Evolutionary conservation across 2,888 invertebrate genomes (phyloP).

Genomic region (Hipparchia sbordonii): DNA sequence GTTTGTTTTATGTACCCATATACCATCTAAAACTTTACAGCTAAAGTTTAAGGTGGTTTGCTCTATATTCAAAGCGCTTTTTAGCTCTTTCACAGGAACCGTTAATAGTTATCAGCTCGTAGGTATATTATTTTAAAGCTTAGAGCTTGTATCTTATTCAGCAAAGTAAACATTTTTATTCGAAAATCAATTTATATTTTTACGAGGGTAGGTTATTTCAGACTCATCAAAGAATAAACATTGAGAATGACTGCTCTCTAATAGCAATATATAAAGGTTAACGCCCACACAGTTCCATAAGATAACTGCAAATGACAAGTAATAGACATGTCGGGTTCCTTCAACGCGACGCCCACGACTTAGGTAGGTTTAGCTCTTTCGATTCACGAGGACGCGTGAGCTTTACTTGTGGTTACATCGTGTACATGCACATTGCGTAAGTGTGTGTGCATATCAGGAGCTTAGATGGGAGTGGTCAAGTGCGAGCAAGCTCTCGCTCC

Average conservation of each 20-base stretch:
- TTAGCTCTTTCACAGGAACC: conserved; percentile 25
- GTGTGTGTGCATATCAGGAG: too few relatives aligned
- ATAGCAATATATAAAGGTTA: background rate
- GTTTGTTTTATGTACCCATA: conserved; percentile 22
- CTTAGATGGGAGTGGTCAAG: too few relatives aligned
- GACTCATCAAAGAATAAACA: background rate
- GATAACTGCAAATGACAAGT: background rate
- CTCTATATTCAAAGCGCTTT: conserved; percentile 29
- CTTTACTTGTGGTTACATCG: too few relatives aligned
- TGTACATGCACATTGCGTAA: too few relatives aligned
- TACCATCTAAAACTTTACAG: conserved; percentile 17
- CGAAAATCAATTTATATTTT: background rate
- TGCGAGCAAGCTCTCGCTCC: too few relatives aligned
- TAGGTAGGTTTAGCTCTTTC: too few relatives aligned
- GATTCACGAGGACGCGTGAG: too few relatives aligned
- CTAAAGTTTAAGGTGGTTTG: conserved; percentile 30
- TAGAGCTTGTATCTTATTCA: background rate
- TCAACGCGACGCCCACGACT: background rate
- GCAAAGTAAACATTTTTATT: background rate
- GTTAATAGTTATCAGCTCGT: conserved; percentile 22
- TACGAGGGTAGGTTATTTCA: background rate
- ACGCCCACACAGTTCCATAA: background rate
- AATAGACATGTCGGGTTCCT: background rate
- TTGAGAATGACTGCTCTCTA: background rate
- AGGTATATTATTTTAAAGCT: conserved; percentile 13